Percentiles rank a stretch among this genome's conserved stretches.
phyloP scores from a whole-genome alignment of 2,888 invertebrate genomes.

The Petrolisthes cinctipes region DNA sequence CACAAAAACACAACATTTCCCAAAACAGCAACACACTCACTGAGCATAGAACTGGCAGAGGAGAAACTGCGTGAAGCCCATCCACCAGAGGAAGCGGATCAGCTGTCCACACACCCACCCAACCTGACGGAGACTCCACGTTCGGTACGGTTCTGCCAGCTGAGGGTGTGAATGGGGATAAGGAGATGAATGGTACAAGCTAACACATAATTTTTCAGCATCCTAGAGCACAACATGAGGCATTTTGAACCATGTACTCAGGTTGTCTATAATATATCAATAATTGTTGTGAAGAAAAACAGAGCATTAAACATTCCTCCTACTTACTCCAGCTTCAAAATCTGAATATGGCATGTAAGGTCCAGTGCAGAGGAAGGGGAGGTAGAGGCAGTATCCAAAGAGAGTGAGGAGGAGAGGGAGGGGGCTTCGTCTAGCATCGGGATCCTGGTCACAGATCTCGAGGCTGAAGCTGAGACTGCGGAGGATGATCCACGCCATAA shows the following conservation, averaged over 20 bases:
- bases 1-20: background rate
- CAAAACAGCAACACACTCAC: constrained; percentile 38
- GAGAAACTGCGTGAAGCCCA: constrained; percentile 47
- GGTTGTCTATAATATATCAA: background rate
- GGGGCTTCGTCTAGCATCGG: constrained; percentile 31
- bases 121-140: constrained; percentile 49
- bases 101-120: constrained; percentile 31
- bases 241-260: background rate
- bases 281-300: background rate
- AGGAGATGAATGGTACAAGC: background rate
- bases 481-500: constrained; percentile 65
- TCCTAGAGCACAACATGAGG: background rate
- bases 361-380: constrained; percentile 62
- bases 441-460: constrained; percentile 62
- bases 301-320: background rate
- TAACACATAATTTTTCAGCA: background rate
- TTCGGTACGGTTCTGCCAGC: constrained; percentile 48
- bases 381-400: constrained; percentile 62
- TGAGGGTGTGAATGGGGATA: constrained; percentile 5
- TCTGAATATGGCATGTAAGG: constrained; percentile 64
- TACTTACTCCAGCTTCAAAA: constrained; percentile 56
- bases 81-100: constrained; percentile 58
- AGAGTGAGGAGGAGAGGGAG: constrained; percentile 43
- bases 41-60: constrained; percentile 62
- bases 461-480: constrained; percentile 61